These are phyloP conservation scores for Lucilia cuprina DNA, from an alignment of 1,140 invertebrate species.

Conservation along the genomic window DNA sequence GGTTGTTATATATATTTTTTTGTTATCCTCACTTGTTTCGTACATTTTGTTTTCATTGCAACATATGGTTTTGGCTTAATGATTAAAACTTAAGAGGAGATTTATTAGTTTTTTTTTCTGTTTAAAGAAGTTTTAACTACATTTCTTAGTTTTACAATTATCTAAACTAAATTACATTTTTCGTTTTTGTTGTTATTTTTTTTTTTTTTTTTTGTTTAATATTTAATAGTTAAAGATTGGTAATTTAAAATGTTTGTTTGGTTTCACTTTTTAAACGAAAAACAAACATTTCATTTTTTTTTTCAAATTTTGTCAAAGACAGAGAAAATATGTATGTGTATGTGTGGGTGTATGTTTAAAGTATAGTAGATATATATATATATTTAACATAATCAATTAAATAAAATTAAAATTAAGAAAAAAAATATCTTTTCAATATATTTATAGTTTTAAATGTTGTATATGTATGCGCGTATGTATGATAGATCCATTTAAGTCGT, in stretches of 20 bases:
- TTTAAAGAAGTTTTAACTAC: conserved; percentile 26
- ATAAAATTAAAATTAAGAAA: neutral
- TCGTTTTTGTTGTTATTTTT: neutral
- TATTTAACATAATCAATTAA: conserved; percentile 6
- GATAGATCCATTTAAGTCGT: neutral
- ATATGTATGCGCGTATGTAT: neutral
- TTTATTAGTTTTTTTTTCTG: neutral
- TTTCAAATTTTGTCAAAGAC: neutral
- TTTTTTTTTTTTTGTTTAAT: neutral
- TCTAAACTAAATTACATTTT: neutral
- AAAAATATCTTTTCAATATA: neutral
- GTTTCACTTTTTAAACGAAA: neutral
- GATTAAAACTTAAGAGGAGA: conserved; percentile 13
- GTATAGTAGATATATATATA: conserved; percentile 2
- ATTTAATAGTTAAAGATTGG: neutral
- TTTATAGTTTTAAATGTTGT: neutral
- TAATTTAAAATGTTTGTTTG: neutral
- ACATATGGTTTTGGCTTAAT: neutral
- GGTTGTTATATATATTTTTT: neutral
- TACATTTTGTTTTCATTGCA: neutral
- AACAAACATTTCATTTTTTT: neutral
- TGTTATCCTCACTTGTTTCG: neutral
- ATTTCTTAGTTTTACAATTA: conserved; percentile 23
- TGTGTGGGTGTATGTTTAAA: neutral
- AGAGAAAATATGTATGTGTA: neutral